Percentiles rank a stretch among this genome's conserved stretches.
Conservation (phyloP, 2,888 invertebrate genomes). For the Doris montereyensis region DNA sequence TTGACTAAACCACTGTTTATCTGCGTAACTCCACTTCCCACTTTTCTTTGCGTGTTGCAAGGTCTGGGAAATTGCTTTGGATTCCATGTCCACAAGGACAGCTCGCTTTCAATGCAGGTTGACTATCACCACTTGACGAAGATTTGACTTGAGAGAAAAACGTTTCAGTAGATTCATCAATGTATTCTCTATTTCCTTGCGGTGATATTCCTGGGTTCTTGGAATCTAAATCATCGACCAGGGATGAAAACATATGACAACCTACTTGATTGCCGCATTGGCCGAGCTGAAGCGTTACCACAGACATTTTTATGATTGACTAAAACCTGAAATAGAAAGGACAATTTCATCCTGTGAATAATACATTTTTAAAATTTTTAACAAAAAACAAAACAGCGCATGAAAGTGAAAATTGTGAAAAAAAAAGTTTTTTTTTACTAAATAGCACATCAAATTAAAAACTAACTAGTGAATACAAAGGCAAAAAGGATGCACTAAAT, state of each 20-base stretch:
- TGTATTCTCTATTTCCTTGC: conserved; percentile 55
- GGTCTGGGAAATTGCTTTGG: conserved; percentile 67
- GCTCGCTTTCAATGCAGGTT: conserved; percentile 60
- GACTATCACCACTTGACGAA: conserved; percentile 9
- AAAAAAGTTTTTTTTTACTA: no score
- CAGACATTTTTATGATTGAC: conserved; percentile 65
- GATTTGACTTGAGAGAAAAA: conserved; percentile 57
- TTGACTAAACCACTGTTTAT: conserved; percentile 66
- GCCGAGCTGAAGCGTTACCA: conserved; percentile 72
- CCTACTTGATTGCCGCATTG: conserved; percentile 74
- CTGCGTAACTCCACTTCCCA: conserved; percentile 68
- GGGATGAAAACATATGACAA: conserved; percentile 63
- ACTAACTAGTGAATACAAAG: no score
- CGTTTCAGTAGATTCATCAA: conserved; percentile 53
- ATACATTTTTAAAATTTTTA: no score
- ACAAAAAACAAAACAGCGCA: no score
- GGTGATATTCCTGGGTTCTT: conserved; percentile 52
- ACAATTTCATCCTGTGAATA: not conserved
- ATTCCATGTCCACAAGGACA: conserved; percentile 73
- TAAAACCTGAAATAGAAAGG: not conserved
- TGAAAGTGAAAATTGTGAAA: no score
- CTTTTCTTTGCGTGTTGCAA: conserved; percentile 56
- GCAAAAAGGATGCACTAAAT: no score
- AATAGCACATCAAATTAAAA: no score
- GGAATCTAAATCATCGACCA: conserved; percentile 60